Conservation (phyloP, 2,113 vertebrate species). For the Diadophis punctatus region DNA sequence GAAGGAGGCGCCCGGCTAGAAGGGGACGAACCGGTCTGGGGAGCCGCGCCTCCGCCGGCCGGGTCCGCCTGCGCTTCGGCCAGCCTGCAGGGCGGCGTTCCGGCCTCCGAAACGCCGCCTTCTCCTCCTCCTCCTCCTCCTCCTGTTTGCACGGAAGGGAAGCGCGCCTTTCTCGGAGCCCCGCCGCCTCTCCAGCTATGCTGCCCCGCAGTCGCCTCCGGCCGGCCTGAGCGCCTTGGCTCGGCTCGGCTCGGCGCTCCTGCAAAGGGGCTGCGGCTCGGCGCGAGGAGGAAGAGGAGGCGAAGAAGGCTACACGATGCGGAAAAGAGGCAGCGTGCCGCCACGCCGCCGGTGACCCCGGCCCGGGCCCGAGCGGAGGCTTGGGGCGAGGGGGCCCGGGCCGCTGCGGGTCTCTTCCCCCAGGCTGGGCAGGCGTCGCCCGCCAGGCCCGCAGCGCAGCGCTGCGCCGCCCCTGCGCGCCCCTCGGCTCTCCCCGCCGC, state of each 20-base stretch:
- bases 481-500: neutral
- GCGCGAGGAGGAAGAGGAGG: neutral
- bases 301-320: neutral
- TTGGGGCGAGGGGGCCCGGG: neutral
- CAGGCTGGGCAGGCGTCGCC: too few relatives aligned
- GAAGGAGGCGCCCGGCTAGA: neutral
- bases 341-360: neutral
- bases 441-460: neutral
- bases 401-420: neutral
- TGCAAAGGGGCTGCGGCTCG: neutral
- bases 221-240: neutral
- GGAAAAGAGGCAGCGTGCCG: neutral
- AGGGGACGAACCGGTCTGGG: neutral
- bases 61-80: neutral
- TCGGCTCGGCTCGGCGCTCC: too few relatives aligned
- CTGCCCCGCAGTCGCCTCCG: neutral
- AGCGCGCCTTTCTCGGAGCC: neutral
- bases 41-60: neutral
- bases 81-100: neutral
- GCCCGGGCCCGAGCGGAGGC: neutral
- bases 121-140: neutral
- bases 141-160: neutral
- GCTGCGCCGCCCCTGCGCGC: neutral
- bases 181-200: fast-evolving
- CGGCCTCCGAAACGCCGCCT: neutral